These are phyloP conservation scores for Digitonthophagus gazella DNA, from an alignment of 2,888 invertebrate species.

Conservation along the genomic window DNA sequence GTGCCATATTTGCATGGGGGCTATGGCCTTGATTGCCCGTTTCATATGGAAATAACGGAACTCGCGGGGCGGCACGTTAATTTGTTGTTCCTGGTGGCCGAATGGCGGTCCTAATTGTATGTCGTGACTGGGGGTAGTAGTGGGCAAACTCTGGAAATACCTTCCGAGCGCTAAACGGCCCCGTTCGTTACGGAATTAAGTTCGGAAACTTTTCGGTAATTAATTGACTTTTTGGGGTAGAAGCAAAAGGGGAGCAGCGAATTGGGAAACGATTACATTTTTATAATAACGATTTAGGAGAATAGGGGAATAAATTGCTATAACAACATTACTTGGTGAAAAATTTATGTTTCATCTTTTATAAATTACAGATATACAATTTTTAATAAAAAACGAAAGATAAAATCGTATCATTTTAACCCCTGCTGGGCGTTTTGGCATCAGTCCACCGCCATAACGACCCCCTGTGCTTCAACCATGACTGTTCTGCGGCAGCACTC, in stretches of 20 bases:
- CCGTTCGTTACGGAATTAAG: not conserved
- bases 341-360: too few species aligned
- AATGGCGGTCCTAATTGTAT: not conserved
- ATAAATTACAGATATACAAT: too few species aligned
- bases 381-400: too few species aligned
- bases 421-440: too few species aligned
- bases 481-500: constrained; percentile 32
- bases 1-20: not conserved
- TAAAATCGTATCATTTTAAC: too few species aligned
- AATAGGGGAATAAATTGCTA: too few species aligned
- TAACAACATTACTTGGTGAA: too few species aligned
- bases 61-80: not conserved
- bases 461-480: too few species aligned
- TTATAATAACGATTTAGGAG: too few species aligned
- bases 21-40: not conserved
- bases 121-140: not conserved
- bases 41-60: not conserved
- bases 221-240: not conserved
- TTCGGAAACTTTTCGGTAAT: not conserved
- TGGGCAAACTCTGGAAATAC: not conserved
- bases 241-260: too few species aligned
- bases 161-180: not conserved
- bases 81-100: not conserved
- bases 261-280: not conserved
- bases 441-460: too few species aligned